phyloP scores from a whole-genome alignment of 1,140 invertebrate genomes.

The Drosophila biarmipes region DNA sequence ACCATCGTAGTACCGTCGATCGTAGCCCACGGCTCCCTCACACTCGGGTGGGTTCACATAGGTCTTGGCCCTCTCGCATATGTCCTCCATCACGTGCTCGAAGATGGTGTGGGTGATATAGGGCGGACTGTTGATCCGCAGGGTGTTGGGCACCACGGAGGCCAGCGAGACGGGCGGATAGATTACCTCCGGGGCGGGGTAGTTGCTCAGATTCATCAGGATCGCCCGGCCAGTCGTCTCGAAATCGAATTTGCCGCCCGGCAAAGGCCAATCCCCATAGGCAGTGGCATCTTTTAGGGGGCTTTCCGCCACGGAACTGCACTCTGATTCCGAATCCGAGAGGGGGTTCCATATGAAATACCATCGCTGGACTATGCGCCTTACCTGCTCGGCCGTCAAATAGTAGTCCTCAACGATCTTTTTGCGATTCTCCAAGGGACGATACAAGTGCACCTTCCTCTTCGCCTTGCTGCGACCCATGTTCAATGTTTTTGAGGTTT shows the following conservation, averaged over 20 bases:
- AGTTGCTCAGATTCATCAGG: constrained; percentile 1
- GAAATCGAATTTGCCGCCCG: not conserved
- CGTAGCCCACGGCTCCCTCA: constrained; percentile 5
- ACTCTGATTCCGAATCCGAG: not conserved
- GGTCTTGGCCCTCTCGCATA: not conserved
- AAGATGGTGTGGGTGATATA: not conserved
- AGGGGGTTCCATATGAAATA: not conserved
- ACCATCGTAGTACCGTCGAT: not conserved
- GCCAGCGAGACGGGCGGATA: not conserved
- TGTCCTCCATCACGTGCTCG: not conserved
- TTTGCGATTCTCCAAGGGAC: no score
- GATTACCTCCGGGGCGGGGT: not conserved
- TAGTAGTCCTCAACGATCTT: not conserved
- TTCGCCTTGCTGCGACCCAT: not conserved
- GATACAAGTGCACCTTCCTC: not conserved
- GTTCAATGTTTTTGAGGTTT: not conserved
- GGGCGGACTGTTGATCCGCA: not conserved
- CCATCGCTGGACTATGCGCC: not conserved
- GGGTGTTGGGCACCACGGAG: not conserved
- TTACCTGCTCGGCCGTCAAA: not conserved
- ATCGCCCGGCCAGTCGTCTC: not conserved
- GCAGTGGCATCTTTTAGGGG: not conserved
- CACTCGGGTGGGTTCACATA: not conserved
- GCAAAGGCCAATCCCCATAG: not conserved
- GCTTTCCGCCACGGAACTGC: not conserved